These are phyloP conservation scores for Leptoteleia sp. DNA, from an alignment of 1,140 invertebrate species.

Conservation along the genomic window DNA sequence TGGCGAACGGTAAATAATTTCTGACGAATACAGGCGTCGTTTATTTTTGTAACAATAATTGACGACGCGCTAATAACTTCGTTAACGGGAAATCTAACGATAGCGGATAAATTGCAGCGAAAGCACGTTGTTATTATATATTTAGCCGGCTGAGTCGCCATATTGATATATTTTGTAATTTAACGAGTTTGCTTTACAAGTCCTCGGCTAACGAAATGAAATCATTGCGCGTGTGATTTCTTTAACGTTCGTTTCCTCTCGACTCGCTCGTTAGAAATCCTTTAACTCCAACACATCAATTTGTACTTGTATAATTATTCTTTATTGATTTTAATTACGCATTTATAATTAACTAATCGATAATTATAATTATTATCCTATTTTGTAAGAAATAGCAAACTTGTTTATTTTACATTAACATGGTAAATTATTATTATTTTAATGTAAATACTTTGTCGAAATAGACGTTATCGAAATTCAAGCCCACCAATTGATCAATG, in stretches of 20 bases:
- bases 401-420: no score
- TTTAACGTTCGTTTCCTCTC: no score
- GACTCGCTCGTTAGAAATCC: no score
- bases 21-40: background rate
- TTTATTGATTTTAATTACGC: conserved; percentile 23
- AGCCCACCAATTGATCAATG: no score
- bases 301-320: background rate
- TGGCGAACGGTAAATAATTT: conserved; percentile 9
- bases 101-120: conserved; percentile 35
- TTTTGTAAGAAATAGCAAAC: no score
- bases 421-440: no score
- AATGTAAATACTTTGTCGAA: no score
- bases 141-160: conserved; percentile 22
- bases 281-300: no score
- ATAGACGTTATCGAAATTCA: no score
- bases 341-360: conserved; percentile 37
- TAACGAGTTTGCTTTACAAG: conserved; percentile 21
- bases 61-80: conserved; percentile 28
- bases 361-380: background rate
- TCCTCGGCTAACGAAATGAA: conserved; percentile 8
- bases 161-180: conserved; percentile 41
- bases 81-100: conserved; percentile 32
- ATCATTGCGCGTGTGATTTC: no score
- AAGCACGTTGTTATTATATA: conserved; percentile 39
- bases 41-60: conserved; percentile 24